A percentile compares a stretch with the other conserved stretches of the same genome.
Conservation (phyloP, 2,888 invertebrate genomes). For the Catocala fraxini region DNA sequence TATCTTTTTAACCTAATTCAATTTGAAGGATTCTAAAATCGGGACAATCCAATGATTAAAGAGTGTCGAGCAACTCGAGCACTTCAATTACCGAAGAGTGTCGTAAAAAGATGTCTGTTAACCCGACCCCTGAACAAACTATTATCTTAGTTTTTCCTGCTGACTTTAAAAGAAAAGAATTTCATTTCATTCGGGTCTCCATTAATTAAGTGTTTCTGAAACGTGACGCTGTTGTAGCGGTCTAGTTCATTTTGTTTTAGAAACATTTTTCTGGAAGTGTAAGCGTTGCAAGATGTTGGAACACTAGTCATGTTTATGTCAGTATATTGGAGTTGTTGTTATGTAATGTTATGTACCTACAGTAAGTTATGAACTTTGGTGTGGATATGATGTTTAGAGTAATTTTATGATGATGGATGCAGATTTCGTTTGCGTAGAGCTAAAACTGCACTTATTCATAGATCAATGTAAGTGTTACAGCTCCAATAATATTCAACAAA, state of each 20-base stretch:
- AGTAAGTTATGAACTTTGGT: no score
- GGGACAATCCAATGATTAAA: conserved; percentile 40
- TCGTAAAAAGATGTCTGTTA: conserved; percentile 34
- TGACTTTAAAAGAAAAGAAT: conserved; percentile 59
- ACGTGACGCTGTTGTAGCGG: conserved; percentile 54
- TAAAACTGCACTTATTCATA: no score
- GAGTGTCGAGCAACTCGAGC: conserved; percentile 42
- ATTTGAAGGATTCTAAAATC: conserved; percentile 2
- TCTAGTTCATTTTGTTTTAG: conserved; percentile 52
- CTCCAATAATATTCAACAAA: no score
- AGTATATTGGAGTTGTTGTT: conserved; percentile 13
- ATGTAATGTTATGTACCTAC: no score
- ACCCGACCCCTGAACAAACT: conserved; percentile 56
- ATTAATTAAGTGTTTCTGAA: conserved; percentile 70
- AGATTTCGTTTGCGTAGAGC: no score
- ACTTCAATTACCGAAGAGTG: conserved; percentile 60
- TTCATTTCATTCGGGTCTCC: conserved; percentile 60
- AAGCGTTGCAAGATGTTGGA: conserved; percentile 17
- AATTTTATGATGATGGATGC: no score
- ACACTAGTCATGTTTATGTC: conserved; percentile 24
- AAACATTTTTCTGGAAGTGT: conserved; percentile 42
- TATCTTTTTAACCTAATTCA: not conserved
- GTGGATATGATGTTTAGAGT: no score
- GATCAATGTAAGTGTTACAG: no score
- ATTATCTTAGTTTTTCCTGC: conserved; percentile 57